A percentile compares a stretch with the other conserved stretches of the same genome.
Evolutionary conservation across 2,113 vertebrate genomes (phyloP).

Genomic region (Scytalopus superciliaris): DNA sequence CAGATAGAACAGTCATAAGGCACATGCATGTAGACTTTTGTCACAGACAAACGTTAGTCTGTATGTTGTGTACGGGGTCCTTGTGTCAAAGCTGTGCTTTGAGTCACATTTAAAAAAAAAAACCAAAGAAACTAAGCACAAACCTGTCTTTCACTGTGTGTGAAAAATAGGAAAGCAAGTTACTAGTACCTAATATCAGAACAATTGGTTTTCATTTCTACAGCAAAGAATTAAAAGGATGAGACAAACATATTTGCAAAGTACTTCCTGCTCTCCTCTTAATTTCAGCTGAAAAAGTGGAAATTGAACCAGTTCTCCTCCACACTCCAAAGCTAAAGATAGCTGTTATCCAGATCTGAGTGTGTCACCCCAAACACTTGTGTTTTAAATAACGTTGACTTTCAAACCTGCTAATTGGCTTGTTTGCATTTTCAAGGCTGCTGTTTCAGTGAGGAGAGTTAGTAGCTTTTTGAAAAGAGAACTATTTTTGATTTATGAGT

Average conservation of each 20-base stretch:
- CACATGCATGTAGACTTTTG: rapidly evolving
- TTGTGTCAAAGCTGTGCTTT: background rate
- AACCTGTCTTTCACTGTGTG: background rate
- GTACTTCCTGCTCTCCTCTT: background rate
- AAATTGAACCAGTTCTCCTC: background rate
- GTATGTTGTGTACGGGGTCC: background rate
- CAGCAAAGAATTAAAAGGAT: background rate
- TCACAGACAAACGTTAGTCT: background rate
- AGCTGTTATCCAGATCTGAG: background rate
- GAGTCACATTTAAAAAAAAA: background rate
- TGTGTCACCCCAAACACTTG: background rate
- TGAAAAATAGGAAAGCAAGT: background rate
- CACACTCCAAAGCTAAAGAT: background rate
- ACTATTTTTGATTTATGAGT: background rate
- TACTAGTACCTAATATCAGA: background rate
- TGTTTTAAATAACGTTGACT: background rate
- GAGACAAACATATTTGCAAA: rapidly evolving
- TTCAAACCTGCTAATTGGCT: background rate
- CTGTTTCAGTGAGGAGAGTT: background rate
- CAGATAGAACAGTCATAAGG: background rate
- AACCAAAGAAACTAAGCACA: background rate
- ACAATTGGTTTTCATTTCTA: background rate
- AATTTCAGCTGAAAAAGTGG: background rate
- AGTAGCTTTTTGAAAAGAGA: background rate
- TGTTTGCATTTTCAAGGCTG: background rate